Evolutionary conservation across 2,888 invertebrate genomes (phyloP).

Genomic region (Petrophora chlorosata): DNA sequence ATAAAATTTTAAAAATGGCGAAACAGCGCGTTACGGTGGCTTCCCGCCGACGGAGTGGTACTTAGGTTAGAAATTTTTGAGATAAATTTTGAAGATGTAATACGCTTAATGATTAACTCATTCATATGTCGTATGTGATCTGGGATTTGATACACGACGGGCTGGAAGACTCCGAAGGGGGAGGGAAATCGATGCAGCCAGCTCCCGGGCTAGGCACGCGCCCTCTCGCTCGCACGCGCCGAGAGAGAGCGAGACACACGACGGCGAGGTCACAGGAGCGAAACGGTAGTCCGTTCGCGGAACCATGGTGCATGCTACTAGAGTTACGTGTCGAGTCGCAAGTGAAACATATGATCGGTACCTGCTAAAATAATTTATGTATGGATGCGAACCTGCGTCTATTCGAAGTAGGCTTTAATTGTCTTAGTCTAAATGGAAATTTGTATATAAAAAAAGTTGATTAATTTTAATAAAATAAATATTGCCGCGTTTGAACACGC

Average conservation of each 20-base stretch:
- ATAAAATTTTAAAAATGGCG: constrained; percentile 79
- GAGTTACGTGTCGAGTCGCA: constrained; percentile 62
- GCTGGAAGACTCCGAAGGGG: constrained; percentile 48
- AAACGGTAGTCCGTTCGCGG: constrained; percentile 58
- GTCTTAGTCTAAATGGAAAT: constrained; percentile 82
- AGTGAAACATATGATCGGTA: constrained; percentile 75
- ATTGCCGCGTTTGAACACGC: constrained; percentile 63
- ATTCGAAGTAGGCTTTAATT: constrained; percentile 82
- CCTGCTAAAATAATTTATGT: constrained; percentile 78
- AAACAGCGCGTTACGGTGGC: constrained; percentile 43
- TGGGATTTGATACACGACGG: constrained; percentile 45
- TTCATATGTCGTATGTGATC: constrained; percentile 47
- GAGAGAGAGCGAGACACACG: constrained; percentile 35
- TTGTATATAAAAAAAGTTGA: constrained; percentile 77
- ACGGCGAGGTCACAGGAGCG: constrained; percentile 41
- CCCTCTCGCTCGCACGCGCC: constrained; percentile 36
- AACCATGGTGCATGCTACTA: constrained; percentile 75
- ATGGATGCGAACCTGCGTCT: constrained; percentile 83
- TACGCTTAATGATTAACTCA: constrained; percentile 51
- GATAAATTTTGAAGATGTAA: constrained; percentile 51
- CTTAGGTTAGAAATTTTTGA: constrained; percentile 57
- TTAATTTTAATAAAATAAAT: constrained; percentile 58
- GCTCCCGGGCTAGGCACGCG: constrained; percentile 41
- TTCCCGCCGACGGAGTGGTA: constrained; percentile 50
- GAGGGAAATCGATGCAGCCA: constrained; percentile 67